These are phyloP conservation scores for Orchesella cincta DNA, from an alignment of 1,140 invertebrate species.

Conservation along the genomic window DNA sequence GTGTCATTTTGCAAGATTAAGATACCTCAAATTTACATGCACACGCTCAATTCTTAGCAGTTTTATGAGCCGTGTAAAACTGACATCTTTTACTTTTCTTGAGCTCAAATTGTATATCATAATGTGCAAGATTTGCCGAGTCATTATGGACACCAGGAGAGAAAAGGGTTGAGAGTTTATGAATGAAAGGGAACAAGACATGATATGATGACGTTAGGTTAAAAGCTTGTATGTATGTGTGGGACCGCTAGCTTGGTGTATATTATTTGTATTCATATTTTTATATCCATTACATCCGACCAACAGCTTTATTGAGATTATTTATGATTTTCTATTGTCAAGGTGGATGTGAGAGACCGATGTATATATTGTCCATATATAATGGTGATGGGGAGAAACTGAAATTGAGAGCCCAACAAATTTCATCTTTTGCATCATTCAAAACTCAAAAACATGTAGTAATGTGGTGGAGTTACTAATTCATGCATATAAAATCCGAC, in stretches of 20 bases:
- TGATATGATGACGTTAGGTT: neutral
- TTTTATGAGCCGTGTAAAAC: neutral
- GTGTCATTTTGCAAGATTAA: too few relatives aligned
- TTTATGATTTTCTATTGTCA: neutral
- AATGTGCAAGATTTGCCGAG: neutral
- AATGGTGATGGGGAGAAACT: too few relatives aligned
- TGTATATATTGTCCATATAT: too few relatives aligned
- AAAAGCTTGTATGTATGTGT: neutral
- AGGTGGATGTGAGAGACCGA: too few relatives aligned
- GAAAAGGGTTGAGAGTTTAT: constrained; percentile 11
- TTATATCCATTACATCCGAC: constrained; percentile 5
- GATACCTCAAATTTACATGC: too few relatives aligned
- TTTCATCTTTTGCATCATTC: too few relatives aligned
- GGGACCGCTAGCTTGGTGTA: neutral
- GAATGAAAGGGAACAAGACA: neutral
- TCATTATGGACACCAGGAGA: constrained; percentile 8
- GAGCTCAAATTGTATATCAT: neutral
- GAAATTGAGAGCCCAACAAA: too few relatives aligned
- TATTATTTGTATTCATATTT: too few relatives aligned
- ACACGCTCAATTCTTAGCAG: neutral
- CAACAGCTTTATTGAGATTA: neutral
- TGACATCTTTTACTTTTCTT: constrained; percentile 6
- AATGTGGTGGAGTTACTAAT: too few relatives aligned
- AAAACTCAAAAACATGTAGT: too few relatives aligned
- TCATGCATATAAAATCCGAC: too few relatives aligned